A percentile compares a stretch with the other conserved stretches of the same genome.
Conservation (phyloP, 2,113 vertebrate species). For the Campylomormyrus numenius region DNA sequence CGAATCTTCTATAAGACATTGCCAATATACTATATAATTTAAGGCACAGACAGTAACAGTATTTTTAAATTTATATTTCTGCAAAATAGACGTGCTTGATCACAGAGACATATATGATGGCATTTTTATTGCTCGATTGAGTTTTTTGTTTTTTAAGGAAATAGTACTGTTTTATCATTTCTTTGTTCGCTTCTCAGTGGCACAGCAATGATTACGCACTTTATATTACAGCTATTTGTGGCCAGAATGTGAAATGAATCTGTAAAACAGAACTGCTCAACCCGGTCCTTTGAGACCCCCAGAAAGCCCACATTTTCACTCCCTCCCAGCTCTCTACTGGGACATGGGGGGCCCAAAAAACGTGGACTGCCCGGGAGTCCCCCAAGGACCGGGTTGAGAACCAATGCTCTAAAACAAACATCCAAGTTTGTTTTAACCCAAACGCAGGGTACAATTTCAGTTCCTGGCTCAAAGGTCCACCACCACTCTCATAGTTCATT, state of each 20-base stretch:
- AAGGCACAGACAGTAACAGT: not conserved
- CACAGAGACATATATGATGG: not conserved
- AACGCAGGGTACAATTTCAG: not conserved
- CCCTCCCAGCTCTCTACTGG: not conserved
- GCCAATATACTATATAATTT: not conserved
- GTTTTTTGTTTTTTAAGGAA: not conserved
- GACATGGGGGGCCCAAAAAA: not conserved
- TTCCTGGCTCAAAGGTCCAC: not conserved
- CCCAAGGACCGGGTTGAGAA: not conserved
- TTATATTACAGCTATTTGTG: not conserved
- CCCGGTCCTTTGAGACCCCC: not conserved
- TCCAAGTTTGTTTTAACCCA: not conserved
- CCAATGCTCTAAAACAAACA: not conserved
- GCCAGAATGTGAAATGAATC: not conserved
- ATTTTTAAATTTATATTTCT: slow-evolving; percentile 1
- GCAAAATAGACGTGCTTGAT: not conserved
- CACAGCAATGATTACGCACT: not conserved
- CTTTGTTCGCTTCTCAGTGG: not conserved
- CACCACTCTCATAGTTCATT: not conserved
- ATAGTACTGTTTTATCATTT: not conserved
- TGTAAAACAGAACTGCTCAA: not conserved
- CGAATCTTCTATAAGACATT: not conserved
- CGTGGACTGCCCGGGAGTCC: not conserved
- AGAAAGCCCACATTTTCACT: not conserved
- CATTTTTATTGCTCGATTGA: not conserved